phyloP scores from a whole-genome alignment of 37 sponge, comb jelly and placozoan genomes.

The Beroe forskalii region DNA sequence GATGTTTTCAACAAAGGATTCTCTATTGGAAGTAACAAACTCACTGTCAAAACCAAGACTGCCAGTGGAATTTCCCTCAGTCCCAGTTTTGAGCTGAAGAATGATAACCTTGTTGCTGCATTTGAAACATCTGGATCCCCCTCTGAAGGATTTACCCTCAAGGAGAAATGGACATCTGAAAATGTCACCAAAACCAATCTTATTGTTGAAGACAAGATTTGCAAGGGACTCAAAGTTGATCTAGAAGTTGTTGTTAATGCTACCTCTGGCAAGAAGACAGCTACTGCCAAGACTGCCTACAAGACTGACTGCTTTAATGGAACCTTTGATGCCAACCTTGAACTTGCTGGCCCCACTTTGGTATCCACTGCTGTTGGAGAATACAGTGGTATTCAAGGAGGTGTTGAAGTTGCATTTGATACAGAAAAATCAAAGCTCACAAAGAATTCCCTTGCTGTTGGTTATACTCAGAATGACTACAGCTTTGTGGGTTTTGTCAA shows the following conservation, averaged over 20 bases:
- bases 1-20: slow-evolving; percentile 64
- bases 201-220: slow-evolving; percentile 29
- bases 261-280: slow-evolving; percentile 11
- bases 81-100: neutral
- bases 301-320: slow-evolving; percentile 31
- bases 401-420: slow-evolving; percentile 28
- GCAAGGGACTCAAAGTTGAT: slow-evolving; percentile 37
- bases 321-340: slow-evolving; percentile 49
- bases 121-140: slow-evolving; percentile 47
- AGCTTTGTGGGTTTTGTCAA: slow-evolving; percentile 13
- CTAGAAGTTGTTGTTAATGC: slow-evolving; percentile 39
- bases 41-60: slow-evolving; percentile 27
- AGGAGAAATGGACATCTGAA: slow-evolving; percentile 56
- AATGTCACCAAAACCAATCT: slow-evolving; percentile 50
- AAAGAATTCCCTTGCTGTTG: slow-evolving; percentile 29
- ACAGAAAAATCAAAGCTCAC: slow-evolving; percentile 31
- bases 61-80: slow-evolving; percentile 19
- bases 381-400: slow-evolving; percentile 48
- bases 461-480: slow-evolving; percentile 22
- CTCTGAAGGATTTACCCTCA: slow-evolving; percentile 34
- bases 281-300: slow-evolving; percentile 41
- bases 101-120: neutral
- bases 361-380: slow-evolving; percentile 51
- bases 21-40: slow-evolving; percentile 42
- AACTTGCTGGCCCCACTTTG: slow-evolving; percentile 46